Conservation (phyloP, 2,113 vertebrate species). For the Entosphenus tridentatus region DNA sequence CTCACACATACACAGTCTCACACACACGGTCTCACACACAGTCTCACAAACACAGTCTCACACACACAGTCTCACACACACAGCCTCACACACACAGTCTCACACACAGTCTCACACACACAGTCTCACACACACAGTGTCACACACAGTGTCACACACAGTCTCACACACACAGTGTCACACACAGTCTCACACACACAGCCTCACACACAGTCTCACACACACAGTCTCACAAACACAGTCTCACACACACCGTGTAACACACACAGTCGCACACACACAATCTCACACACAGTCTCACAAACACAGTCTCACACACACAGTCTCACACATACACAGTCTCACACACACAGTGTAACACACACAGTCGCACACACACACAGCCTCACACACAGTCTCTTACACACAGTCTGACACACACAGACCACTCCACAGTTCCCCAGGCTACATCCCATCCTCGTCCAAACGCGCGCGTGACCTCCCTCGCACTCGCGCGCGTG, state of each 20-base stretch:
- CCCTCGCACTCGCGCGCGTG: no score
- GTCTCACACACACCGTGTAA: background rate
- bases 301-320: background rate
- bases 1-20: background rate
- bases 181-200: background rate
- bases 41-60: background rate
- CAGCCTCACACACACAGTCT: background rate
- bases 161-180: background rate
- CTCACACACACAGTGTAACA: background rate
- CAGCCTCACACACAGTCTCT: background rate
- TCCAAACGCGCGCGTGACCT: no score
- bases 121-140: background rate
- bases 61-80: background rate
- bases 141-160: background rate
- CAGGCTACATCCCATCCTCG: no score
- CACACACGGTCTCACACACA: background rate
- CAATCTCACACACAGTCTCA: background rate
- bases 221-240: background rate
- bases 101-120: background rate
- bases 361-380: background rate
- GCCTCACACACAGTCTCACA: background rate
- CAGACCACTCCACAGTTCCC: background rate
- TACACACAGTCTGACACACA: background rate
- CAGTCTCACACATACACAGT: background rate
- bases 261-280: background rate